A percentile compares a stretch with the other conserved stretches of the same genome.
These are phyloP conservation scores for Phalera bucephala DNA, from an alignment of 2,888 invertebrate species.

Conservation along the genomic window DNA sequence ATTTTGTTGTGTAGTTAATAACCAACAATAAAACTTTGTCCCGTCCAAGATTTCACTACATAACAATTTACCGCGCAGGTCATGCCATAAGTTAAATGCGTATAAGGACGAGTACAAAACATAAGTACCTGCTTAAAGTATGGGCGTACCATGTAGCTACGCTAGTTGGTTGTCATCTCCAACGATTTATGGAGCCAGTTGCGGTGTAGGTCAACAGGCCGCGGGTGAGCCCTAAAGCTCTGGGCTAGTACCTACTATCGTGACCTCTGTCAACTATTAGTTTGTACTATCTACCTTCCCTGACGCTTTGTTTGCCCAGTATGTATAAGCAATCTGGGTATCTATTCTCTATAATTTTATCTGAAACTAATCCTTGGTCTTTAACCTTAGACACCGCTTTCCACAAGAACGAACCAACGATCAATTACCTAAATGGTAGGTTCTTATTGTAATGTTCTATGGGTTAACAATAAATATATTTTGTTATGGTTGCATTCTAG, in stretches of 20 bases:
- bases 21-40: too few relatives aligned
- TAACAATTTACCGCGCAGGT: too few relatives aligned
- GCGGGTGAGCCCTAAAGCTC: slow-evolving; percentile 33
- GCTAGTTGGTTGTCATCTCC: slow-evolving; percentile 44
- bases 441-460: neutral
- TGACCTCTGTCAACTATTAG: slow-evolving; percentile 57
- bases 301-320: slow-evolving; percentile 52
- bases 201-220: slow-evolving; percentile 49
- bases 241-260: slow-evolving; percentile 24
- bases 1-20: too few relatives aligned
- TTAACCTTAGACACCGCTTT: slow-evolving; percentile 50
- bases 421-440: slow-evolving; percentile 29
- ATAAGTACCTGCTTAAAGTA: slow-evolving; percentile 17
- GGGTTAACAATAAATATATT: too few relatives aligned
- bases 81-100: slow-evolving; percentile 5
- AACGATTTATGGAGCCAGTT: slow-evolving; percentile 48
- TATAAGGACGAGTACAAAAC: slow-evolving; percentile 5
- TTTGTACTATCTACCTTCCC: slow-evolving; percentile 50
- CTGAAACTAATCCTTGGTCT: slow-evolving; percentile 45
- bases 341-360: slow-evolving; percentile 49
- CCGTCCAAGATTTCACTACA: too few relatives aligned
- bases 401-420: slow-evolving; percentile 21
- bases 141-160: slow-evolving; percentile 12
- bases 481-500: too few relatives aligned
- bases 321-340: slow-evolving; percentile 40